Conservation (phyloP, 2,888 invertebrate genomes). For the Macrophya annulata region DNA sequence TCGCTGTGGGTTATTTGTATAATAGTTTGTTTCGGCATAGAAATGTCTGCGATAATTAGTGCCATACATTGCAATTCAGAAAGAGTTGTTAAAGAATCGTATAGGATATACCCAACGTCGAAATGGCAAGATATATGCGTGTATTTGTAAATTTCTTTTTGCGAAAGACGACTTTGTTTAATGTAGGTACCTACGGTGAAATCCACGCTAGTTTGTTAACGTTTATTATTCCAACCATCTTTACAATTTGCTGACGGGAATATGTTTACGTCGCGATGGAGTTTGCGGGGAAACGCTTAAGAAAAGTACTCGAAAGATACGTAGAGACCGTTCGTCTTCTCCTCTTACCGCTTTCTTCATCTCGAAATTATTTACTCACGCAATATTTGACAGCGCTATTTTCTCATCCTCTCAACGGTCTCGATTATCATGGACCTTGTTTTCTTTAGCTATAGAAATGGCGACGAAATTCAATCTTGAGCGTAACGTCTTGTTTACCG, state of each 20-base stretch:
- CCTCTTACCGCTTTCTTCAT: neutral
- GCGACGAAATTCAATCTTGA: constrained; percentile 19
- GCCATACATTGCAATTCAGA: neutral
- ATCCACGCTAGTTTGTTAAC: neutral
- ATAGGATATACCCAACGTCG: neutral
- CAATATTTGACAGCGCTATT: neutral
- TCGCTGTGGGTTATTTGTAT: neutral
- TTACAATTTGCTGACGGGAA: constrained; percentile 10
- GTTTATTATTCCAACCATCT: neutral
- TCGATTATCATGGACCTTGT: constrained; percentile 3
- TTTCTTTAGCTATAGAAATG: neutral
- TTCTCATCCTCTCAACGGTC: neutral
- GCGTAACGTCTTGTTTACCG: neutral
- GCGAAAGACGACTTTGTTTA: neutral
- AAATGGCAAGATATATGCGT: neutral
- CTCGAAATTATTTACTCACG: neutral
- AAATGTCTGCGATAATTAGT: neutral
- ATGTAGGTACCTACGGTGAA: neutral
- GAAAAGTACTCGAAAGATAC: neutral
- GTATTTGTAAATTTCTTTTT: neutral
- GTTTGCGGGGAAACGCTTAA: neutral
- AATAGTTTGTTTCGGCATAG: neutral
- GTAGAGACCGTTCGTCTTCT: neutral
- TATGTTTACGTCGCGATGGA: neutral
- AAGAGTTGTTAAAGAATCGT: neutral